Evolutionary conservation across 2,888 invertebrate species (phyloP), one percentile per base, ranked within the genome.

Genomic region (Smittia aterrima): DNA sequence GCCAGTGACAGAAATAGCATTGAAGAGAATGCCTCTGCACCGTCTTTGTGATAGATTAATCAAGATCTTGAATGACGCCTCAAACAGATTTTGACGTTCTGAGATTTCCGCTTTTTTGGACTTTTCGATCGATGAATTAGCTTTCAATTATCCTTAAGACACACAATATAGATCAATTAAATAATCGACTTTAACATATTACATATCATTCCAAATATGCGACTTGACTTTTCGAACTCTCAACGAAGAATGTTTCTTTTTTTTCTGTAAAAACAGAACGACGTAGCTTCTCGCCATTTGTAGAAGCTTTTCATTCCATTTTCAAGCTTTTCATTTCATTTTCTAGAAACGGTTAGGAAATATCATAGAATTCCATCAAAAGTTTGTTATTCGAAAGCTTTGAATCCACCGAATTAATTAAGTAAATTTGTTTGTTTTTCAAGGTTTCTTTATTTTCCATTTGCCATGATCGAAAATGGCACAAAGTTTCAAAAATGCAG

Each of bases 81-180:
- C 32, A 66, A 66, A 58, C 25, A 4, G 24, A 22, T 62, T 66
- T 66, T 32, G 6, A 3, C 58, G 7, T 13, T 58, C 58, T 7
- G 18, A 11, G 22, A 18, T 4, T 66, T 67, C 67, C 38, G 20
- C 22, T 40, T 1, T n/a, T n/a, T 22, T n/a, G 40, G n/a, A 24
- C 16, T 67, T 67, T 41, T 38, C 67, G 20, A 9, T 58, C 58
- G 58, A 58, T 22, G 58, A 58, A 22, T 18, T 20, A 18, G 40
- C 67, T 41, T 16, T 40, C 16, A 20, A 18, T 41, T 67, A 67
- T 67, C 24, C 67, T 67, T 41, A 41, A 41, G 41, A 67, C 67
- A 67, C 67, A 67, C 67, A 67, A 67, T 67, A n/a, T n/a, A 41
- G 32, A 67, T 67, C 32, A 27, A 67, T 66, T 66, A 18, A n/a